Base-by-base conservation (phyloP, 2,888 invertebrate species). In the Thera britannica region DNA sequence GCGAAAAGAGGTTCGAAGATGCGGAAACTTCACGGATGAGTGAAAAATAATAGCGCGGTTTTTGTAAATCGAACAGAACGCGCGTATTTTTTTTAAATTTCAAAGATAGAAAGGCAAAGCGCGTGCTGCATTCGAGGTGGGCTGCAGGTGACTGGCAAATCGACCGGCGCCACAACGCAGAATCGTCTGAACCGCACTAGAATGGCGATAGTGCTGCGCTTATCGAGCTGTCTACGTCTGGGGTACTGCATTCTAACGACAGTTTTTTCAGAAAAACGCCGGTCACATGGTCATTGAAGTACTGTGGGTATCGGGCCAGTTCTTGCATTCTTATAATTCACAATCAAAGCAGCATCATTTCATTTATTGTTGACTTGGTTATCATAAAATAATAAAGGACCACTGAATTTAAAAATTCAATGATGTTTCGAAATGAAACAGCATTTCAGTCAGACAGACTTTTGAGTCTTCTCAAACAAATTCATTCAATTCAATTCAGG, bases 61-160 rank as follows among this genome's bases (percentile, higher is more conserved):
- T 54, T 56, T 23, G 51, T 5, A 58, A 68, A 63, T 54, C 49
- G 57, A 71, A 67, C 46, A 38, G 59, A 59, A 63, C 79, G 81
- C 83, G 77, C 72, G 72, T 34, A 38, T 68, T 64, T 70, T 70
- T 68, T 68, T 62, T 64, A 52, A 7, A 62, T 57, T 23, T 23
- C 0, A 1, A 23, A 54, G 67, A 63, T 68, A 46, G 62, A 51
- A 60, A 62, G 59, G 62, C 38, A 51, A 58, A 81, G 75, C 81
- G 84, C 87, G 88, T 88, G 84, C 78, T 80, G 77, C 86, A 83
- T 74, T 75, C 80, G 72, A 78, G 82, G 84, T 83, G 77, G 76
- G 82, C 86, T 82, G 84, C 90, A 90, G 90, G 90, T 90, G 90
- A 91, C 91, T 91, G 88, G 73, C 73, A 79, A 69, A 73, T 72